These are phyloP conservation scores for Andrena camellia DNA, from an alignment of 2,888 invertebrate species.

Conservation along the genomic window DNA sequence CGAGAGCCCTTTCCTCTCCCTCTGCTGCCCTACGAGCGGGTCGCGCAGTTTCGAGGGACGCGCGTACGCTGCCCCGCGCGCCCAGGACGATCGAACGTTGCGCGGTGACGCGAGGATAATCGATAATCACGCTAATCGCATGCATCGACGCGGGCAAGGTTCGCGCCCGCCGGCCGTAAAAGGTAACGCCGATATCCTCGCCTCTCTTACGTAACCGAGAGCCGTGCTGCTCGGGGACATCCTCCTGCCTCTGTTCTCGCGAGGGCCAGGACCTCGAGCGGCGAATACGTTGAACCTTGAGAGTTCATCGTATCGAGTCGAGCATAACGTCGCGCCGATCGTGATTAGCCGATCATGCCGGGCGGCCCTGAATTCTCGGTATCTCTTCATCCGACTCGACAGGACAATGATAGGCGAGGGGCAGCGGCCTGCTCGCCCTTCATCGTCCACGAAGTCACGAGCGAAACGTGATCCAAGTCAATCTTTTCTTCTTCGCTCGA, in stretches of 20 bases:
- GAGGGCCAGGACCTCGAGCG: conserved; percentile 48
- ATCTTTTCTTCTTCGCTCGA: background rate
- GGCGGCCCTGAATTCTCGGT: conserved; percentile 46
- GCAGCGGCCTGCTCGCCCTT: conserved; percentile 10
- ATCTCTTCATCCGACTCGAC: conserved; percentile 35
- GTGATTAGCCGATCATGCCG: conserved; percentile 54
- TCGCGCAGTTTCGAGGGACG: too few relatives aligned
- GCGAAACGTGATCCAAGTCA: conserved; percentile 29
- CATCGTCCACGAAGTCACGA: conserved; percentile 46
- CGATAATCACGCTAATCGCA: conserved; percentile 40
- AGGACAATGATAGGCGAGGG: conserved; percentile 40
- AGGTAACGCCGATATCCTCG: conserved; percentile 50
- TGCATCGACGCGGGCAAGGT: conserved; percentile 12
- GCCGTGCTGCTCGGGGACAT: conserved; percentile 60
- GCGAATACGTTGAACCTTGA: conserved; percentile 55
- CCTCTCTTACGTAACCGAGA: conserved; percentile 62
- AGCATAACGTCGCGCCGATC: conserved; percentile 40
- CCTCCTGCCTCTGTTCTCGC: conserved; percentile 33
- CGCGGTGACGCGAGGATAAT: background rate
- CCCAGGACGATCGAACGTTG: too few relatives aligned
- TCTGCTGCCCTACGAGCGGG: too few relatives aligned
- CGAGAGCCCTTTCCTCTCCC: too few relatives aligned
- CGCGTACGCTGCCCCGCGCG: too few relatives aligned
- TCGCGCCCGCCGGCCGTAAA: conserved; percentile 50
- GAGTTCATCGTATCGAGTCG: conserved; percentile 41